These are phyloP conservation scores for Leucozona laternaria DNA, from an alignment of 2,888 invertebrate genomes.

Conservation along the genomic window DNA sequence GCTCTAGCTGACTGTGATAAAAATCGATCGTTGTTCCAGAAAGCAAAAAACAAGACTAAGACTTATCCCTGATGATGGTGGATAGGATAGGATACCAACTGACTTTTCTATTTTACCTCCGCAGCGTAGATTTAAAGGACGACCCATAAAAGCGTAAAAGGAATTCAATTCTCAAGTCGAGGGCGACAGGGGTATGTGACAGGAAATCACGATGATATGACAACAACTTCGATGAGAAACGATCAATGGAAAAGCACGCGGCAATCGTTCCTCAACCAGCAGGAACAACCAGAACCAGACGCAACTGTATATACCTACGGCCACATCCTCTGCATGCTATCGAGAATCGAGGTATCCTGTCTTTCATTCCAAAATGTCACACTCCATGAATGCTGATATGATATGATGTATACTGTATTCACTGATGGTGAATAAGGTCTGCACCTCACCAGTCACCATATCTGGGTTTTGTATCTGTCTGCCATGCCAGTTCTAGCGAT, in stretches of 20 bases:
- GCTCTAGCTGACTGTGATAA: slow-evolving; percentile 60
- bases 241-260: slow-evolving; percentile 60
- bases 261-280: slow-evolving; percentile 40
- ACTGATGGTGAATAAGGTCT: slow-evolving; percentile 43
- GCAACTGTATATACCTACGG: neutral
- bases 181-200: slow-evolving; percentile 34
- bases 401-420: slow-evolving; percentile 69
- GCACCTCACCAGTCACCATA: slow-evolving; percentile 30
- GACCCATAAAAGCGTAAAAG: slow-evolving; percentile 38
- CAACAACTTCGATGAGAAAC: slow-evolving; percentile 72
- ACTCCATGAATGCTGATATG: slow-evolving; percentile 77
- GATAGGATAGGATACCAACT: slow-evolving; percentile 14
- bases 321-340: slow-evolving; percentile 26
- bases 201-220: slow-evolving; percentile 75
- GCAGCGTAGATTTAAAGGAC: neutral
- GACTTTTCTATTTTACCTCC: neutral
- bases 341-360: slow-evolving; percentile 55
- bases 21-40: slow-evolving; percentile 69
- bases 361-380: slow-evolving; percentile 72
- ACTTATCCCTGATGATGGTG: slow-evolving; percentile 29
- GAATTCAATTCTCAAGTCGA: slow-evolving; percentile 52
- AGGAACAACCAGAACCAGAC: slow-evolving; percentile 28
- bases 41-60: slow-evolving; percentile 62
- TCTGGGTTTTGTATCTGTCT: slow-evolving; percentile 40
- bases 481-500: neutral